Evolutionary conservation across 2,113 vertebrate species (phyloP), one percentile per base, ranked within the genome.

Genomic region (Axis porcinus): DNA sequence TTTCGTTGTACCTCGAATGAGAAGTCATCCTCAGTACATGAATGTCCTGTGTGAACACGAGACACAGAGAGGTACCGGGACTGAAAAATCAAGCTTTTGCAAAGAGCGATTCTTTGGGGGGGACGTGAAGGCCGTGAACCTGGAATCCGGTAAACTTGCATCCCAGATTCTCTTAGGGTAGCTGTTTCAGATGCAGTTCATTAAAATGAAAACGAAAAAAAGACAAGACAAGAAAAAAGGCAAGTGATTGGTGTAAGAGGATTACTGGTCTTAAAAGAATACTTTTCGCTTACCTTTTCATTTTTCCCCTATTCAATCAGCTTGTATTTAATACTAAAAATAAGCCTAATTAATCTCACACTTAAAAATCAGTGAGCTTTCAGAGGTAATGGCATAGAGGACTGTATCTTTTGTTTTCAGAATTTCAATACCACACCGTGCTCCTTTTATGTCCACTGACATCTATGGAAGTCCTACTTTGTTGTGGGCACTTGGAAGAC

Each of bases 261-360:
- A 76, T 78, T 70, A 64, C 10, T 43, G 70, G 28, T 60, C 85
- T 91, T n/a, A n/a, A n/a, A n/a, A n/a, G n/a, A n/a, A n/a, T n/a
- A n/a, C n/a, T 50, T 89, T 78, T 79, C 45, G 86, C 45, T 70
- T 43, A 17, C 58, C 16, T 82, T 83, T 94, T 64, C 76, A 43
- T 83, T 55, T 83, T 27, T 10, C 2, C 6, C 43, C 8, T 27
- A 47, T 40, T 70, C 57, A 40, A 43, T 92, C 60, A 86, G 81
- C 70, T 67, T 84, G 70, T 47, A n/a, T 91, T 96, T 64, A 88
- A 87, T 82, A 58, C 82, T 84, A 86, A 79, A 96, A 95, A 79
- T 45, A 58, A 96, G 85, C 30, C 0, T 8, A 57, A 87, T 94
- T 84, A 57, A 95, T 58, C 52, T 13, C 58, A 78, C 23, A 28